These are phyloP conservation scores for Semotilus atromaculatus DNA, from an alignment of 2,797 vertebrate genomes.

Conservation along the genomic window DNA sequence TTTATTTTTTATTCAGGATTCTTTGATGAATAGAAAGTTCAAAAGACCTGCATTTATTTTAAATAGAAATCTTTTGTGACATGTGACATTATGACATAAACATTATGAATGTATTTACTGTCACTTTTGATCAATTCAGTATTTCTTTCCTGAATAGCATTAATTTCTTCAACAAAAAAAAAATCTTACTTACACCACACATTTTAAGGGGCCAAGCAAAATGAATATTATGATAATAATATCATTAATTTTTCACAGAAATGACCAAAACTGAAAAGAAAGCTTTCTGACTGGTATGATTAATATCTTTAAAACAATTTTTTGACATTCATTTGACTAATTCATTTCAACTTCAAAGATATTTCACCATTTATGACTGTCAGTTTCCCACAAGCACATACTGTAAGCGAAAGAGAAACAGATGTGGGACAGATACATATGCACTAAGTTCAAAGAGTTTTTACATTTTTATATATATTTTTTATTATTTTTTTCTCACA, in stretches of 20 bases:
- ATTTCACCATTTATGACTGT: background rate
- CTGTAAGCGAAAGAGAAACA: background rate
- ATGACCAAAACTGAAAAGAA: background rate
- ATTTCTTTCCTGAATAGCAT: background rate
- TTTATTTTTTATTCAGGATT: background rate
- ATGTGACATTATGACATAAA: no score
- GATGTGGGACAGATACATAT: background rate
- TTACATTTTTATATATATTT: background rate
- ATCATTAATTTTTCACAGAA: background rate
- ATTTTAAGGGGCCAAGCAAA: background rate
- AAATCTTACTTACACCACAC: background rate
- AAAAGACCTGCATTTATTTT: background rate
- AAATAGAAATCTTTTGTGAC: background rate
- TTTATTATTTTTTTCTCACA: background rate
- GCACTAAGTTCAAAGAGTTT: background rate
- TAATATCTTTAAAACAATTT: background rate
- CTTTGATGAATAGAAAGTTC: background rate
- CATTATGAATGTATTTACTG: background rate
- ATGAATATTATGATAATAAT: no score
- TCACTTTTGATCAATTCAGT: background rate
- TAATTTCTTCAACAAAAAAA: background rate
- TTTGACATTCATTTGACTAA: background rate
- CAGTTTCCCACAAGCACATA: constrained; percentile 13
- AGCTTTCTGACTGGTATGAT: background rate
- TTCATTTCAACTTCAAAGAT: background rate